Evolutionary conservation across 2,888 invertebrate genomes (phyloP), one percentile per base, ranked within the genome.

Genomic region (Dichetophora obliterata): DNA sequence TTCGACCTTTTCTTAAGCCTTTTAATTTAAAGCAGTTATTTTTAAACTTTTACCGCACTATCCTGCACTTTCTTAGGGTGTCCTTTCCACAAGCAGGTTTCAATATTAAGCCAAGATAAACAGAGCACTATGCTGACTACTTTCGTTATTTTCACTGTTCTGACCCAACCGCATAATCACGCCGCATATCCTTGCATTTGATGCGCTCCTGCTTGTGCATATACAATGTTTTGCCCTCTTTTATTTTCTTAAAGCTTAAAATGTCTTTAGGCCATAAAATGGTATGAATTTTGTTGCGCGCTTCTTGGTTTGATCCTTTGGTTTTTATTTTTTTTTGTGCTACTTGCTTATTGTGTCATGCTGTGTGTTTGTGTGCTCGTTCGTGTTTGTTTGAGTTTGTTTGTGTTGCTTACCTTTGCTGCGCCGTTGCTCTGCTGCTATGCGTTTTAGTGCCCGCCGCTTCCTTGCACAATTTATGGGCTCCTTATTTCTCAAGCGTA

Each of bases 181-280:
- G 8, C 27, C 54, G 4, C 27, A 63, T 37, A 57, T 66, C 34
- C 68, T 68, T 57, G 72, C 52, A 50, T 72, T 71, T 54, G 75
- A 78, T 78, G 61, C 65, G 72, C 71, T 61, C 31, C 70, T 65
- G 69, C 77, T 75, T 74, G 75, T 34, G 77, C 81, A 81, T 80
- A 81, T 84, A 83, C 83, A 84, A 84, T 83, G 82, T 85, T 43
- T 24, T 59, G 2, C 14, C 24, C 9, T 3, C 19, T 57, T 57
- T 11, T 59, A 27, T 59, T 27, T 19, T 59, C 14, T 73, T 84
- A 82, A 84, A 84, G 80, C 78, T 76, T 71, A 70, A 81, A 78
- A 79, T 79, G 82, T 77, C 81, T 82, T 66, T 76, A 65, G 82
- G 79, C 79, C 75, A 77, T 83, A 78, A 82, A 83, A 75, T 78